Percentiles rank a stretch among this genome's conserved stretches.
These are phyloP conservation scores for Poecilobothrus nobilitatus DNA, from an alignment of 2,888 invertebrate genomes.

Conservation along the genomic window DNA sequence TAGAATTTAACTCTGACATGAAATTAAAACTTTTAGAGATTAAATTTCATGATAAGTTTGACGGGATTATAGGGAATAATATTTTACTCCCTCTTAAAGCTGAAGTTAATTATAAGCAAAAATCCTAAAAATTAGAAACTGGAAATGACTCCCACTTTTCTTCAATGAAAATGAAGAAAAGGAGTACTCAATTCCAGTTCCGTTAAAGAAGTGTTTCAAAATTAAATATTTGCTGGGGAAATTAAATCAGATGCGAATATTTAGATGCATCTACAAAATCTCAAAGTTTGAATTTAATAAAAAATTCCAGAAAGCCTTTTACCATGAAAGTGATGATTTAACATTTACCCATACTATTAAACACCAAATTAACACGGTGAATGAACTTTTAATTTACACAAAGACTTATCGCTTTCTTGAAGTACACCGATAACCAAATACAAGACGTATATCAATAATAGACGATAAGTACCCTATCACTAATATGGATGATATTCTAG, in stretches of 20 bases:
- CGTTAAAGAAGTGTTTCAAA: conserved; percentile 9
- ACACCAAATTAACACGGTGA: conserved; percentile 12
- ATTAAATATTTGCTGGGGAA: background rate
- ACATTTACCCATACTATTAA: conserved; percentile 12
- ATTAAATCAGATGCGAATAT: conserved; percentile 11
- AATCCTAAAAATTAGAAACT: background rate
- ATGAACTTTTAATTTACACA: conserved; percentile 11
- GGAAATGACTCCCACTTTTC: conserved; percentile 3
- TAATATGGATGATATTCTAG: conserved; percentile 22
- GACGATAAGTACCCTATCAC: conserved; percentile 27
- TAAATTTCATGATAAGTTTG: too few species aligned
- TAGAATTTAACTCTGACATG: background rate
- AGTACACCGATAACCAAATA: conserved; percentile 14
- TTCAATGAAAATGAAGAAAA: conserved; percentile 17
- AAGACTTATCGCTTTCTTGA: conserved; percentile 13
- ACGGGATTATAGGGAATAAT: background rate
- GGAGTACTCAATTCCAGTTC: conserved; percentile 11
- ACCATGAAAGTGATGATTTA: conserved; percentile 8
- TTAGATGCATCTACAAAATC: conserved; percentile 13
- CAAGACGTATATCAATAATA: conserved; percentile 22
- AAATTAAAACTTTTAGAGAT: background rate
- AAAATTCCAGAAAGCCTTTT: conserved; percentile 7
- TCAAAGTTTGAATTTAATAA: too few species aligned
- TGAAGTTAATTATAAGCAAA: conserved; percentile 10
- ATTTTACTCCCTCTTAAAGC: background rate